Conservation (phyloP, 92 coral and sea anemone species). For the Porites divaricata region DNA sequence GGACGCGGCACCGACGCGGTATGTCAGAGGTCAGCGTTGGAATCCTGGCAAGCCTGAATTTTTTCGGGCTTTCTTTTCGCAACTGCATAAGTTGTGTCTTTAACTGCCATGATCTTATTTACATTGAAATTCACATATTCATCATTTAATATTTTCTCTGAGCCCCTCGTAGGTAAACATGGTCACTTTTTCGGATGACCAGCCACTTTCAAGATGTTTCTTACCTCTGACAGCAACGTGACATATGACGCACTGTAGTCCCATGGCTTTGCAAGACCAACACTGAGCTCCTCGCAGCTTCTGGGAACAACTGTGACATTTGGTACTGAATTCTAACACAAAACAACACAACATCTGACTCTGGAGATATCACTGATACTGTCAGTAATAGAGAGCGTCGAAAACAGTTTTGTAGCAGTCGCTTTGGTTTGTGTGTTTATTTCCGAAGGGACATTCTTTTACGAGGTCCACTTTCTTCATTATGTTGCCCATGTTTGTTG, state of each 20-base stretch:
- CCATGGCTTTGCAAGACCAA: constrained; percentile 68
- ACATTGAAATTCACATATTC: neutral
- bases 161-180: too few species aligned
- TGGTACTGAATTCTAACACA: constrained; percentile 78
- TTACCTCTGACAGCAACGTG: constrained; percentile 95
- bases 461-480: neutral
- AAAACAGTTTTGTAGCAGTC: too few species aligned
- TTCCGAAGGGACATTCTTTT: too few species aligned
- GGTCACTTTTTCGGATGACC: neutral
- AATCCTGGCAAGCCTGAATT: too few species aligned
- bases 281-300: constrained; percentile 86
- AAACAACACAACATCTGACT: neutral
- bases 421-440: too few species aligned
- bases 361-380: neutral
- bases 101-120: too few species aligned
- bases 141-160: too few species aligned
- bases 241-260: constrained; percentile 87
- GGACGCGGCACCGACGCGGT: too few species aligned
- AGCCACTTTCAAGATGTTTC: neutral
- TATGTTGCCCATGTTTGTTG: neutral
- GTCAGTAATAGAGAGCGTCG: neutral
- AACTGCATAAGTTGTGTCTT: too few species aligned
- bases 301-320: constrained; percentile 76
- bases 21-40: too few species aligned
- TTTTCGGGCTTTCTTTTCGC: too few species aligned